Base-by-base conservation (phyloP, 2,888 invertebrate species). In the Nineta flava region DNA sequence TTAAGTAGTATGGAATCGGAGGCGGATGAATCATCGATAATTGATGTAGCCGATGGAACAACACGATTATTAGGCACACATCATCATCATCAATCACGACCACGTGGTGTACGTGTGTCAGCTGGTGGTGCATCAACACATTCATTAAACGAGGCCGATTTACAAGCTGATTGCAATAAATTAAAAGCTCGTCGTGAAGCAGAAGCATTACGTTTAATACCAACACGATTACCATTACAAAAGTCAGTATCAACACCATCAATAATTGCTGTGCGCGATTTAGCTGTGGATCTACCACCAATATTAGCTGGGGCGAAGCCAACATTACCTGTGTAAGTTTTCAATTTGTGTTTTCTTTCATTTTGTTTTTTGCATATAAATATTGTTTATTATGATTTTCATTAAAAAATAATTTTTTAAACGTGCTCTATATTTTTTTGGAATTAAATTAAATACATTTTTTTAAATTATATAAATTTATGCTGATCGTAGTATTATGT, bases 211-310 rank as follows among this genome's bases (percentile, higher is more conserved):
- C 63, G 64, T 58, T 60, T 74, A 66, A 69, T 76, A 59, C 77
- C 75, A 56, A 76, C 79, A 48, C 75, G 87, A 17, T 72, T 88
- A 59, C 87, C 88, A 51, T 72, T 91, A 48, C 91, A 91, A 69
- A 91, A 91, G 71, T 88, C 88, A 47, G 83, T 91, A 51, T 91
- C 91, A 15, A 91, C 91, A 48, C 90, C 90, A 47, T 88, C 88
- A 56, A 91, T 91, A 53, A 83, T 88, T 47, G 84, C 85, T 32
- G 74, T 76, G 31, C 69, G 76, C 53, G 77, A 77, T 57, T 69
- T 76, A 56, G 72, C 69, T 49, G 75, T 75, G 55, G 77, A 78
- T 60, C 6, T 38, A 13, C 38, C 38, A 67, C 76, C 61, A 69
- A 64, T 59, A 57, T 60, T 58, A 63, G 63, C 69, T 44, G 65